These are phyloP conservation scores for Myanophis thanlyinensis DNA, from an alignment of 2,113 vertebrate species.

Conservation along the genomic window DNA sequence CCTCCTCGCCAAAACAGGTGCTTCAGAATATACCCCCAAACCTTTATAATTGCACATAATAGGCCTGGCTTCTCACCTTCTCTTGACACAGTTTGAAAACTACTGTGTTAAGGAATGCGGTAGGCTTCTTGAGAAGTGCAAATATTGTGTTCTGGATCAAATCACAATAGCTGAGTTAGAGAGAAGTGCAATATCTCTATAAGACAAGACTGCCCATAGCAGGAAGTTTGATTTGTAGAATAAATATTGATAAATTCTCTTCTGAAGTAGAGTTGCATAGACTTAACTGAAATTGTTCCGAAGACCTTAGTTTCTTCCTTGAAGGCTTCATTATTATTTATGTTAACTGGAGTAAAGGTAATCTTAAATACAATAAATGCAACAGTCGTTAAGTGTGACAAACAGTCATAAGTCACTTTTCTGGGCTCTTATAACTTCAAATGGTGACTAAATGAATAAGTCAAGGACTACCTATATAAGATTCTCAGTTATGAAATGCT, in stretches of 20 bases:
- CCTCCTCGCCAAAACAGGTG: background rate
- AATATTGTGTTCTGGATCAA: background rate
- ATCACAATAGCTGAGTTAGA: background rate
- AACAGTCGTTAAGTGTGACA: background rate
- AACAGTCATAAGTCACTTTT: background rate
- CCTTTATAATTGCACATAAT: background rate
- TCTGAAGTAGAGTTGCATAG: background rate
- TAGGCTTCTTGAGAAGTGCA: background rate
- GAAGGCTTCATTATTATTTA: background rate
- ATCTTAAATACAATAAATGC: background rate
- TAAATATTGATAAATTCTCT: background rate
- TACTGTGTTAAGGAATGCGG: background rate
- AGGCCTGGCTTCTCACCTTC: background rate
- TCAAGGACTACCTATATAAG: background rate
- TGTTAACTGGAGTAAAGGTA: background rate
- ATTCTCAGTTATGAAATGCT: background rate
- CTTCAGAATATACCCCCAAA: background rate
- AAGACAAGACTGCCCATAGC: background rate
- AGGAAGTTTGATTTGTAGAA: constrained; percentile 1
- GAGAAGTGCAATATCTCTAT: background rate
- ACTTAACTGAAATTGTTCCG: background rate
- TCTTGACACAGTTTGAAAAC: background rate
- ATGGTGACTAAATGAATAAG: background rate
- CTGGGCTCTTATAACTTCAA: background rate
- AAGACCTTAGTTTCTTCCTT: background rate